phyloP scores from a whole-genome alignment of 2,797 vertebrate species.

The Anguilla marmorata region DNA sequence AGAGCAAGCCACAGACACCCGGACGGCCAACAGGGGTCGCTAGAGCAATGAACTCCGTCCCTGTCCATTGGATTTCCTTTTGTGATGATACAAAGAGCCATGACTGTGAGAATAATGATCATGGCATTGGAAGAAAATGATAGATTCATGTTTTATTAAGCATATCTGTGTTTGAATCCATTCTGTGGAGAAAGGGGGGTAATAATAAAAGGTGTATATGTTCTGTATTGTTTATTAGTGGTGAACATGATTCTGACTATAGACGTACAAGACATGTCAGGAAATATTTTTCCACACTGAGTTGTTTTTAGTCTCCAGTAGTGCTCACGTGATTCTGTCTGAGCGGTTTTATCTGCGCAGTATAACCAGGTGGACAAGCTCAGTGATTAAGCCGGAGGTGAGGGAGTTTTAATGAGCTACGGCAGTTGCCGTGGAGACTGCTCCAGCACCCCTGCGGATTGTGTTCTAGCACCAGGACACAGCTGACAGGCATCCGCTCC shows the following conservation, averaged over 20 bases:
- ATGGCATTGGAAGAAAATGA: background rate
- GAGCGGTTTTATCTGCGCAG: background rate
- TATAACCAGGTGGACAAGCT: background rate
- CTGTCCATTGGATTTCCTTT: too few species aligned
- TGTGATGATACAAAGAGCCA: background rate
- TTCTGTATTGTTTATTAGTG: background rate
- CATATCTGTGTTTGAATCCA: background rate
- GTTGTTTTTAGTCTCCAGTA: background rate
- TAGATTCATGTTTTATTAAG: background rate
- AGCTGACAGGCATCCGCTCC: conserved; percentile 12
- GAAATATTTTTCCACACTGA: background rate
- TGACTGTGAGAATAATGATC: background rate
- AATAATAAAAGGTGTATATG: background rate
- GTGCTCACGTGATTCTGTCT: background rate
- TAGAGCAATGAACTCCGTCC: too few species aligned
- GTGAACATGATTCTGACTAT: background rate
- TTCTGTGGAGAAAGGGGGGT: background rate
- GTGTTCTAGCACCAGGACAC: background rate
- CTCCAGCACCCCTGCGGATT: background rate
- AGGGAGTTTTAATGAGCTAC: conserved; percentile 20
- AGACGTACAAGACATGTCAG: background rate
- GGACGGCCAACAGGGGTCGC: too few species aligned
- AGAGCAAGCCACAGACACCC: too few species aligned
- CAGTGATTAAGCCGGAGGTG: conserved; percentile 19
- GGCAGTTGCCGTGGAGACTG: background rate